A percentile compares a stretch with the other conserved stretches of the same genome.
Evolutionary conservation across 2,797 vertebrate genomes (phyloP).

Genomic region (Rhinogobio ventralis): DNA sequence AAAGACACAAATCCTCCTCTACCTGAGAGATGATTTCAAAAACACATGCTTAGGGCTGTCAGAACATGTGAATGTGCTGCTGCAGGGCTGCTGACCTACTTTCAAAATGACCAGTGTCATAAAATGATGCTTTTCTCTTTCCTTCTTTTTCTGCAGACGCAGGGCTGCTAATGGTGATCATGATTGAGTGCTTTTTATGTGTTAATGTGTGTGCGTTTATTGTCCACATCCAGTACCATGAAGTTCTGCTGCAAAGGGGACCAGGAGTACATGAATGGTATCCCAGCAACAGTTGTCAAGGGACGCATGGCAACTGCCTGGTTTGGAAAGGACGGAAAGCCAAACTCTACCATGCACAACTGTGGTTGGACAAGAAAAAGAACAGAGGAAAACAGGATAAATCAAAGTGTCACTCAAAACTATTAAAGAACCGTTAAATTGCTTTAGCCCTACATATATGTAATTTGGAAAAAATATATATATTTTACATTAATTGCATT

Average conservation of each 20-base stretch:
- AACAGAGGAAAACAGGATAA: conserved; percentile 22
- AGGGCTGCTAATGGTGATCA: conserved; percentile 15
- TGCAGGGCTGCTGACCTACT: conserved; percentile 52
- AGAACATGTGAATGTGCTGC: conserved; percentile 34
- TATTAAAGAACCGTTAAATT: background rate
- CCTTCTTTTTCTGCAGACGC: background rate
- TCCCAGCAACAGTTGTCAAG: conserved; percentile 91
- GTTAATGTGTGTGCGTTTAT: conserved; percentile 31
- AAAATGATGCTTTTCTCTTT: background rate
- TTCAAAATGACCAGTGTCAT: conserved; percentile 49
- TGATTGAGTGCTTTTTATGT: conserved; percentile 39
- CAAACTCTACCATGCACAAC: conserved; percentile 92
- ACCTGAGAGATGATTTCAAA: conserved; percentile 41
- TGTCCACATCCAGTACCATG: conserved; percentile 83
- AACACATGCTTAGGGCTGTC: conserved; percentile 25
- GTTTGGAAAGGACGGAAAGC: conserved; percentile 87
- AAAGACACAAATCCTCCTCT: conserved; percentile 43
- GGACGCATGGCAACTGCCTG: conserved; percentile 90
- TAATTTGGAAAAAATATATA: background rate
- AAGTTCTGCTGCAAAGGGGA: conserved; percentile 98
- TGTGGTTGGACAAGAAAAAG: conserved; percentile 64
- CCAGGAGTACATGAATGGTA: conserved; percentile 99
- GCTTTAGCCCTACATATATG: background rate
- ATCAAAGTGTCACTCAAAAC: background rate
- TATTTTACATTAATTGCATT: background rate